These are phyloP conservation scores for Elegia similella DNA, from an alignment of 2,888 invertebrate species.

Conservation along the genomic window DNA sequence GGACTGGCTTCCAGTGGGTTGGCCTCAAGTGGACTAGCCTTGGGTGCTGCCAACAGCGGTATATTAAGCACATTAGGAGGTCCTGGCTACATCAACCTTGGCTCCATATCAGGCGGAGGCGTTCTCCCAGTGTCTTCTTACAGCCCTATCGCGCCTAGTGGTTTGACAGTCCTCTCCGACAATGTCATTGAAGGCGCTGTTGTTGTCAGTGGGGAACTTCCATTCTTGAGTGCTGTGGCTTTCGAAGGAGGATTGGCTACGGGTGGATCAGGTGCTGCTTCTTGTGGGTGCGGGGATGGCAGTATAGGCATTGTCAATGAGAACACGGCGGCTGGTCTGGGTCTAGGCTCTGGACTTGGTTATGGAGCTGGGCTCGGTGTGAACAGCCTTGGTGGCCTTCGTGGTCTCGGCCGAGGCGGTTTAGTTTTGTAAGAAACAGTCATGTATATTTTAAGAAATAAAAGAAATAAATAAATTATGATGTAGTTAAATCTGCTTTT, in stretches of 20 bases:
- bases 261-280: not conserved
- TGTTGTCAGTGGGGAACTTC: conserved; percentile 5
- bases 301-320: conserved; percentile 1
- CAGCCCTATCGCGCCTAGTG: conserved; percentile 6
- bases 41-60: not conserved
- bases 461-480: conserved; percentile 9
- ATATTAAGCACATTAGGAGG: not conserved
- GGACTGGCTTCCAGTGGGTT: not conserved
- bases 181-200: conserved; percentile 8
- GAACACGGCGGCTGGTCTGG: not conserved
- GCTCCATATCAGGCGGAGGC: conserved; percentile 5
- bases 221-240: conserved; percentile 14
- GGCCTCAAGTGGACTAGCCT: not conserved
- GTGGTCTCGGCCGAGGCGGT: conserved; percentile 14
- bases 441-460: not conserved
- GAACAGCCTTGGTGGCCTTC: conserved; percentile 14
- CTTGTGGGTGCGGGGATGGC: conserved; percentile 11
- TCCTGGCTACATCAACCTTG: not conserved
- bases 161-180: conserved; percentile 8
- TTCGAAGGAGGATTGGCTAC: conserved; percentile 7
- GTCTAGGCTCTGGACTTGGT: not conserved
- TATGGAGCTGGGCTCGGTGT: not conserved
- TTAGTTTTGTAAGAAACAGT: not conserved
- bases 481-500: not conserved
- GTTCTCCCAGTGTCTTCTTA: conserved; percentile 7